Percentiles rank a stretch among this genome's conserved stretches.
phyloP scores from a whole-genome alignment of 2,113 vertebrate genomes.

The Pachyramphus minor region DNA sequence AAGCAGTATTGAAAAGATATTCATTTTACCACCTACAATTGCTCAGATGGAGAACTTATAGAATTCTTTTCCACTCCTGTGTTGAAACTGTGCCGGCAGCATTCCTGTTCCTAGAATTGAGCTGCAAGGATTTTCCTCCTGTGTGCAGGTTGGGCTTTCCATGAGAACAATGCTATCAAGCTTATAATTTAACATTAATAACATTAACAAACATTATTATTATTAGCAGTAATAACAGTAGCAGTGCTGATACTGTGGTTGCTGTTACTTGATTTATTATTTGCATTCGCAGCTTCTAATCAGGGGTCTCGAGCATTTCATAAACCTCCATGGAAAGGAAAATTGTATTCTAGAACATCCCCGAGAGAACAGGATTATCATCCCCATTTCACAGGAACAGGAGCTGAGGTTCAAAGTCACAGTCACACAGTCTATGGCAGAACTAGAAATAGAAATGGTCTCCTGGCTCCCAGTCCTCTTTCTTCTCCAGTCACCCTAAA shows the following conservation, averaged over 20 bases:
- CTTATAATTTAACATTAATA: neutral
- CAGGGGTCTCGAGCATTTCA: neutral
- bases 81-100: neutral
- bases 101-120: constrained; percentile 10
- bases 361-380: neutral
- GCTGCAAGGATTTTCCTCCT: neutral
- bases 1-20: constrained; percentile 42
- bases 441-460: constrained; percentile 63
- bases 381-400: neutral
- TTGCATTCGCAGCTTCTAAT: neutral
- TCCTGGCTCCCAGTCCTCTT: constrained; percentile 57
- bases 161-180: neutral
- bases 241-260: neutral
- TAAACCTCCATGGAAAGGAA: neutral
- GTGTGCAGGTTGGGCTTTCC: neutral
- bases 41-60: constrained; percentile 19
- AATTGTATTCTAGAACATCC: neutral
- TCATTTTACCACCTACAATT: constrained; percentile 40
- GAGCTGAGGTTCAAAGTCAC: constrained; percentile 54
- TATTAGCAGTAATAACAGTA: neutral
- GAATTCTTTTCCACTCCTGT: constrained; percentile 1
- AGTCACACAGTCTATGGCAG: constrained; percentile 9
- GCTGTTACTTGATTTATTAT: neutral
- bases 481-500: constrained; percentile 49
- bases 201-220: neutral